A percentile compares a stretch with the other conserved stretches of the same genome.
Conservation (phyloP, 2,888 invertebrate genomes). For the Thereva nobilitata region DNA sequence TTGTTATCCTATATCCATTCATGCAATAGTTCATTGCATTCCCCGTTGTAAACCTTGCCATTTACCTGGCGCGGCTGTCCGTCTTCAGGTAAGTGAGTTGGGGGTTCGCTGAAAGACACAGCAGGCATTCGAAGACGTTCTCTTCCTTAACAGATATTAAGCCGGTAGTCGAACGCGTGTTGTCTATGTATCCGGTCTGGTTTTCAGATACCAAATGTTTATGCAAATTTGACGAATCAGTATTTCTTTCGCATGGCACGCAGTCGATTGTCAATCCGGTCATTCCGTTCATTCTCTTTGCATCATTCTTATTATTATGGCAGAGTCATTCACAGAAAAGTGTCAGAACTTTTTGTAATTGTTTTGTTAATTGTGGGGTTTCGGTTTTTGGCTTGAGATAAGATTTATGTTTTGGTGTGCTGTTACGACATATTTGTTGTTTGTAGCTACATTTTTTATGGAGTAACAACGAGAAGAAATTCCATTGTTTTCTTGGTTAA, state of each 20-base stretch:
- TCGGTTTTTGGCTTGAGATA: too few relatives aligned
- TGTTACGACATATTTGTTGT: too few relatives aligned
- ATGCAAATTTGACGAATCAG: slow-evolving; percentile 12
- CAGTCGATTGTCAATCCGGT: too few relatives aligned
- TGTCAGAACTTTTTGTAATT: background rate
- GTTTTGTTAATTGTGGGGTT: background rate
- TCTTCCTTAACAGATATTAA: background rate
- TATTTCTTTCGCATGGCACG: background rate
- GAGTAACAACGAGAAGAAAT: too few relatives aligned
- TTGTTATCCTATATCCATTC: slow-evolving; percentile 1
- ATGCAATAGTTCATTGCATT: background rate
- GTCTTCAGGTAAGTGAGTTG: too few relatives aligned
- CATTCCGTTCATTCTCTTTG: background rate
- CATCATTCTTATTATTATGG: background rate
- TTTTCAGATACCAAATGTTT: slow-evolving; percentile 10
- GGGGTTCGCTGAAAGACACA: too few relatives aligned
- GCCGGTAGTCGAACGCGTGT: slow-evolving; percentile 21
- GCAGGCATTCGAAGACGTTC: too few relatives aligned
- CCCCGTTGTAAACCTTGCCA: too few relatives aligned
- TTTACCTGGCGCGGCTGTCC: too few relatives aligned
- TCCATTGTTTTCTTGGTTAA: too few relatives aligned
- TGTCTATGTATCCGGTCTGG: slow-evolving; percentile 18
- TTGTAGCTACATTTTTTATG: too few relatives aligned
- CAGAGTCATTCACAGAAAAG: background rate
- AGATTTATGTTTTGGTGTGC: too few relatives aligned